A percentile compares a stretch with the other conserved stretches of the same genome.
Evolutionary conservation across 2,888 invertebrate genomes (phyloP).

Genomic region (Nemotelus nigrinus): DNA sequence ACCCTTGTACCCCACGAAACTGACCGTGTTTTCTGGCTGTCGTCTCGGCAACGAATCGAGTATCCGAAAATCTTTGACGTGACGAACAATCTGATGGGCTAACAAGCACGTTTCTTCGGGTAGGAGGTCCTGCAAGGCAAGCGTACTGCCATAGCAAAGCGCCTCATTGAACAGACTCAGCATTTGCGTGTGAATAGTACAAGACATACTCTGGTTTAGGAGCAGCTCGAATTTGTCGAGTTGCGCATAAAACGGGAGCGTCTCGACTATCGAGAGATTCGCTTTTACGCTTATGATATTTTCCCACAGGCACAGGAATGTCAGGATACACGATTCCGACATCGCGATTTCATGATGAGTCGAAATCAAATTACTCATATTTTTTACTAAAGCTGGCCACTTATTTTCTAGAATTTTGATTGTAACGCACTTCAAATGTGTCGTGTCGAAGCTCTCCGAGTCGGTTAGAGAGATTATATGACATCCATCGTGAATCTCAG

Average conservation of each 20-base stretch:
- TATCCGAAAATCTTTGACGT: conserved; percentile 85
- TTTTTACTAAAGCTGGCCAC: conserved; percentile 83
- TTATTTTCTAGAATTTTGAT: conserved; percentile 85
- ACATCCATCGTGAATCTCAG: conserved; percentile 54
- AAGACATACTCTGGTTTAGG: conserved; percentile 76
- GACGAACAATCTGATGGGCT: conserved; percentile 85
- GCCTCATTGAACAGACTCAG: conserved; percentile 89
- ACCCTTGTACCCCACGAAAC: conserved; percentile 62
- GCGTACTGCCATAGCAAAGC: conserved; percentile 88
- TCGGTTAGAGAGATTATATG: conserved; percentile 71
- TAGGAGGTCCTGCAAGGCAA: conserved; percentile 86
- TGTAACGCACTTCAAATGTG: conserved; percentile 84
- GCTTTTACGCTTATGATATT: conserved; percentile 91
- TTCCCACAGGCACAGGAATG: conserved; percentile 88
- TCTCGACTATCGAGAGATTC: conserved; percentile 88
- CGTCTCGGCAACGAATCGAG: conserved; percentile 63
- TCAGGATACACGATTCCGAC: conserved; percentile 78
- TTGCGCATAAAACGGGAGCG: conserved; percentile 87
- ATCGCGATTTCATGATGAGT: conserved; percentile 58
- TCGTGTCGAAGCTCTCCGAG: conserved; percentile 86
- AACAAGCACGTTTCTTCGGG: conserved; percentile 89
- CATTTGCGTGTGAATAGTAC: conserved; percentile 85
- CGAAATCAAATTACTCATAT: conserved; percentile 66
- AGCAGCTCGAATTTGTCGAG: conserved; percentile 82
- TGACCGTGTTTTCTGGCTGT: conserved; percentile 61